Evolutionary conservation across 1,140 invertebrate species (phyloP), one percentile per base, ranked within the genome.

Genomic region (Trichogramma pretiosum): DNA sequence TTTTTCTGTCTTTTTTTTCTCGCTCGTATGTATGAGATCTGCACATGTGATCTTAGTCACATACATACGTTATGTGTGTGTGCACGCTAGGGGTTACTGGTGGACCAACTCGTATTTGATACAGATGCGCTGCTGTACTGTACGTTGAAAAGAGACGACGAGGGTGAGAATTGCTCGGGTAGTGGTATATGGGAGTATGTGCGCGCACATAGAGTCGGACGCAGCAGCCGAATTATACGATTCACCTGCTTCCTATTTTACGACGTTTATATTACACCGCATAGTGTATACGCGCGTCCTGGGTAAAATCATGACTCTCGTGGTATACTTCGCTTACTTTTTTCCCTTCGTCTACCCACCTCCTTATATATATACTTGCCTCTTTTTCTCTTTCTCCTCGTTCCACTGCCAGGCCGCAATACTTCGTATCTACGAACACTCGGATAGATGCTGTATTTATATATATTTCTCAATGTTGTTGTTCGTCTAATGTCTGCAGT

Each of bases 221-320:
- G 7, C 46, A 48, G 36, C 57, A 50, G 50, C 56, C 60, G 56
- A 71, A 71, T 71, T 70, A 71, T 71, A 68, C 62, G 68, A 70
- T 71, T 71, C 68, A 71, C 68, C 67, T 71, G 68, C 58, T 68
- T 67, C 68, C 67, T 70, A 68, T 69, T 71, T 71, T 71, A 71
- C 64, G 67, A 71, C 67, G 64, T 68, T 71, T 71, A 71, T 70
- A 71, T 71, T 69, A 68, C 66, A 60, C 56, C 56, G 53, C 50
- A 55, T 51, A 60, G 58, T 54, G n/a, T n/a, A n/a, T n/a, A n/a
- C n/a, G n/a, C n/a, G n/a, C n/a, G n/a, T n/a, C n/a, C n/a, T n/a
- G n/a, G 59, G 56, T 52, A 57, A 60, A 62, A 63, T 67, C 61
- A 64, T 63, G 59, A 54, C 56, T 60, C 47, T 42, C 46, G 54